Conservation (phyloP, 2,113 vertebrate species). For the Suncus etruscus region DNA sequence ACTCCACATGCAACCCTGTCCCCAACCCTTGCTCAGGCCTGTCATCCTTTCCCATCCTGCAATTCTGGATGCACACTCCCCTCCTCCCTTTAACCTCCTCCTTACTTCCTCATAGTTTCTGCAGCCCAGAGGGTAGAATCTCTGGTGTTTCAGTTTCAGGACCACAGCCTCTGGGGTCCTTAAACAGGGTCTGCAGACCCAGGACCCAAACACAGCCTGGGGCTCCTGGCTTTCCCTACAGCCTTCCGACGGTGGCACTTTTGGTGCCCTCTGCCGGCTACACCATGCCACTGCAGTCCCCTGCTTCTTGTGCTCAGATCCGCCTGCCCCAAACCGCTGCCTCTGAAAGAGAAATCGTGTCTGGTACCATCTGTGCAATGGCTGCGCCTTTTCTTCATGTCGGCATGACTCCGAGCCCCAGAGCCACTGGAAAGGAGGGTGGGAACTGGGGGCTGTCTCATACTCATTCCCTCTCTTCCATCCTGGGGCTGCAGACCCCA, state of each 20-base stretch:
- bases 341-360: background rate
- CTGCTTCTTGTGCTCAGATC: background rate
- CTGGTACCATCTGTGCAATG: constrained; percentile 12
- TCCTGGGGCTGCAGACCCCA: no score
- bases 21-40: background rate
- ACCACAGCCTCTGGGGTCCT: no score
- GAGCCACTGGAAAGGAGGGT: background rate
- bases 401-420: background rate
- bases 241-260: background rate
- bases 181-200: background rate
- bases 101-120: background rate
- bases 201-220: background rate
- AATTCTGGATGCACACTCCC: background rate
- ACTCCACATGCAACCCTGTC: background rate
- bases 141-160: background rate
- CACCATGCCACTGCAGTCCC: background rate
- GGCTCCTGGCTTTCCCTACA: background rate
- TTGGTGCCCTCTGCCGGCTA: constrained; percentile 46
- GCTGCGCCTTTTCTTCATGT: background rate
- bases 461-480: background rate
- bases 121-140: background rate
- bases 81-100: background rate
- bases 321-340: background rate
- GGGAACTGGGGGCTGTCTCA: background rate
- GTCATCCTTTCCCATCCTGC: background rate